A percentile compares a stretch with the other conserved stretches of the same genome.
These are phyloP conservation scores for Congeria kusceri DNA, from an alignment of 2,888 invertebrate genomes.

Conservation along the genomic window DNA sequence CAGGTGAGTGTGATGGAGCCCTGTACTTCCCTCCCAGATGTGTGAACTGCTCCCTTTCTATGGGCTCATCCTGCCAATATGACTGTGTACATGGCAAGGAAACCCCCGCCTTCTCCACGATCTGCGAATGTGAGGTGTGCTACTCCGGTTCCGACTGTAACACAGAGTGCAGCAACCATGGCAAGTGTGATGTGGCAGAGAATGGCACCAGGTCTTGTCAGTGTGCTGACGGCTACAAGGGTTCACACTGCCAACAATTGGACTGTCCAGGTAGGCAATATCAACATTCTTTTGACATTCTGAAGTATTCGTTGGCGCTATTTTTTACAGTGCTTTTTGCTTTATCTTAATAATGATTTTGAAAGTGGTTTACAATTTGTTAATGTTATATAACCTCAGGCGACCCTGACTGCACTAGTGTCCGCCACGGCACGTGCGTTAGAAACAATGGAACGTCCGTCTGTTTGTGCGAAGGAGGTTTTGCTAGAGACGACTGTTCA, in stretches of 20 bases:
- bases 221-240: slow-evolving; percentile 71
- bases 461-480: slow-evolving; percentile 72
- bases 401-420: slow-evolving; percentile 66
- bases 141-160: slow-evolving; percentile 70
- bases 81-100: slow-evolving; percentile 74
- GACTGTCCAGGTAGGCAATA: slow-evolving; percentile 73
- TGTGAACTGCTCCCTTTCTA: slow-evolving; percentile 70
- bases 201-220: slow-evolving; percentile 51
- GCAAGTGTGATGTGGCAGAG: slow-evolving; percentile 55
- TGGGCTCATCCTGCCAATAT: slow-evolving; percentile 73
- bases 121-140: slow-evolving; percentile 72
- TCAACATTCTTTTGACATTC: no score
- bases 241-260: slow-evolving; percentile 67
- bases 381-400: no score
- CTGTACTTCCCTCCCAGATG: slow-evolving; percentile 67
- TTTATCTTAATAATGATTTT: no score
- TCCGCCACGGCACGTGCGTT: slow-evolving; percentile 62
- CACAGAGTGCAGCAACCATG: slow-evolving; percentile 68
- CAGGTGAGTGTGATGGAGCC: slow-evolving; percentile 70
- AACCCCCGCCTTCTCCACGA: slow-evolving; percentile 58
- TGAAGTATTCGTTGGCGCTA: no score
- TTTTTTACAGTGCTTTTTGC: no score
- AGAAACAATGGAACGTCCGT: slow-evolving; percentile 49
- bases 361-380: no score
- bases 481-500: slow-evolving; percentile 70